Base-by-base conservation (phyloP, 2,113 vertebrate genomes). In the Thymallus thymallus region DNA sequence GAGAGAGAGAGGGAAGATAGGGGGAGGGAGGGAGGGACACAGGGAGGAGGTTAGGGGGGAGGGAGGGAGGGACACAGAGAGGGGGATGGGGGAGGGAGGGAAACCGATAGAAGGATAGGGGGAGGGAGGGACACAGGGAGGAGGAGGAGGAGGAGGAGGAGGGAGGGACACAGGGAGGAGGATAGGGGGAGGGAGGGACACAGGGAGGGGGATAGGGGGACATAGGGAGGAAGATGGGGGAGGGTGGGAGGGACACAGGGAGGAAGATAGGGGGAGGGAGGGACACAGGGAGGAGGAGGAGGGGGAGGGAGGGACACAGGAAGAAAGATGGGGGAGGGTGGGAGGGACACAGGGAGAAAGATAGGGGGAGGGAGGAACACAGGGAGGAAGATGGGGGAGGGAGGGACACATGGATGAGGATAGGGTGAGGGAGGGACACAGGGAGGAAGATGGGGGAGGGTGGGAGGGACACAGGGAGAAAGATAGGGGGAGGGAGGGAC, bases 1-100 rank as follows among this genome's bases (percentile, higher is more conserved):
- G 87, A 89, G 91, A 91, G 86, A 89, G 87, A 88, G 82, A 88
- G 82, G 86, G 88, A 88, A 88, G 90, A 91, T 91, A 87, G 90
- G 81, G 87, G 86, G 91, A 90, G 90, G 88, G 86, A 91, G 88
- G 85, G 85, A 87, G 82, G 1, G 26, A 62, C 70, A n/a, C 26
- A 18, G 20, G 18, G 41, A 32, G 24, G 55, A 45, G 56, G 56
- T 1, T 26, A 26, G 88, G 35, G 35, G 66, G 64, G 41, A 51
- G 62, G 30, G 68, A 48, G 16, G 23, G 58, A 26, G 62, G 24
- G 48, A 20, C 18, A 18, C 55, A 20, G 1, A 10, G 51, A 18
- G 56, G 18, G 67, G 24, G 71, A 51, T 35, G 74, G 69, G 76
- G 56, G 29, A 26, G 9, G 68, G 73, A 64, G 85, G 82, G 85